A percentile compares a stretch with the other conserved stretches of the same genome.
Conservation (phyloP, 2,888 invertebrate species). For the Crepidodera aurea region DNA sequence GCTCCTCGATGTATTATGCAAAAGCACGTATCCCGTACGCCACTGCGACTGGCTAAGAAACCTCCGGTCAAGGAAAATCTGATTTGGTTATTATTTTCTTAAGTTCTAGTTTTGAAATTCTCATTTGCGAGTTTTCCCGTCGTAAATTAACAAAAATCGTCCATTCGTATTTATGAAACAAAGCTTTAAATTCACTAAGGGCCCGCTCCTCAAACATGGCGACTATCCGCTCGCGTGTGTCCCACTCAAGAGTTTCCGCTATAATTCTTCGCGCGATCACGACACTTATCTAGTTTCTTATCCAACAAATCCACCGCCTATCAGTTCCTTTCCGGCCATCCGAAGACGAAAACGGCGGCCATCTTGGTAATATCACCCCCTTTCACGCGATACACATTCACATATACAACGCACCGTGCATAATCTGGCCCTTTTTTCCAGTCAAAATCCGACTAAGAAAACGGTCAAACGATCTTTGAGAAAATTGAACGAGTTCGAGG, state of each 20-base stretch:
- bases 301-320: constrained; percentile 54
- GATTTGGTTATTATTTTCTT: too few species aligned
- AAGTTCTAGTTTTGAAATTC: too few species aligned
- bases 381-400: constrained; percentile 45
- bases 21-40: constrained; percentile 9
- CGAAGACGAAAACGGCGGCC: constrained; percentile 51
- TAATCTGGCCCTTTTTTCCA: constrained; percentile 39
- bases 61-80: too few species aligned
- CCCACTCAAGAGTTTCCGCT: constrained; percentile 57
- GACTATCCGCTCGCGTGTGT: constrained; percentile 54
- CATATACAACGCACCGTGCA: constrained; percentile 33
- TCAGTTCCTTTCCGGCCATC: constrained; percentile 58
- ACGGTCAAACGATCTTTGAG: constrained; percentile 30
- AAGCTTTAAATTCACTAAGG: neutral
- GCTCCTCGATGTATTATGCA: constrained; percentile 18
- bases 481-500: constrained; percentile 7
- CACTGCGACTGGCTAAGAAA: constrained; percentile 14
- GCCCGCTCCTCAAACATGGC: neutral
- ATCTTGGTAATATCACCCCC: constrained; percentile 51
- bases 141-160: too few species aligned
- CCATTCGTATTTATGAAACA: neutral
- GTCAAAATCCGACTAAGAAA: constrained; percentile 36
- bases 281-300: constrained; percentile 55
- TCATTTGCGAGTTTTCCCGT: too few species aligned
- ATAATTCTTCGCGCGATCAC: constrained; percentile 58